Evolutionary conservation across 1,140 invertebrate species (phyloP).

Genomic region (Drosophila neocordata): DNA sequence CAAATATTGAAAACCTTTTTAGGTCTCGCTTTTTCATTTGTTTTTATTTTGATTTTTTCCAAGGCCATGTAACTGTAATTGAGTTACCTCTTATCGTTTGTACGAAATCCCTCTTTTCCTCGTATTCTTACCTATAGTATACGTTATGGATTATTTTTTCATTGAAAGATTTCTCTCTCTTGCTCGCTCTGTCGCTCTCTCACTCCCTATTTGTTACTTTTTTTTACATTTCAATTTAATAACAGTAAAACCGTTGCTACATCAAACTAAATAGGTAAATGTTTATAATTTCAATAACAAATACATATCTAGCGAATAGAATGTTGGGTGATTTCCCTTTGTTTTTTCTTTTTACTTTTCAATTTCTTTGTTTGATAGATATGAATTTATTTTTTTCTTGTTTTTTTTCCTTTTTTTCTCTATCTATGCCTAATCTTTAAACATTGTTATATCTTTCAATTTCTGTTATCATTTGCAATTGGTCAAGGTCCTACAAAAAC

Average conservation of each 20-base stretch:
- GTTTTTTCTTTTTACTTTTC: conserved; percentile 7
- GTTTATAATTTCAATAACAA: no score
- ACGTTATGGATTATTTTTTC: background rate
- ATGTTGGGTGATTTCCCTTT: no score
- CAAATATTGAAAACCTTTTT: conserved; percentile 4
- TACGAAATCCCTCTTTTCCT: conserved; percentile 1
- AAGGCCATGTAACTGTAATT: conserved; percentile 16
- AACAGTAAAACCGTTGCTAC: no score
- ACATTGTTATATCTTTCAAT: background rate
- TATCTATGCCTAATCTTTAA: background rate
- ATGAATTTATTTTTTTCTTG: background rate
- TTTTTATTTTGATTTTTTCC: conserved; percentile 2
- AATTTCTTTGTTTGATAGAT: background rate
- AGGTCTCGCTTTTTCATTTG: background rate
- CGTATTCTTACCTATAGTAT: background rate
- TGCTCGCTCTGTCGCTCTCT: background rate
- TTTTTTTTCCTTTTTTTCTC: background rate
- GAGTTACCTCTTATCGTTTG: conserved; percentile 11
- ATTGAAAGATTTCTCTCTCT: background rate
- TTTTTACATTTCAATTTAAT: background rate
- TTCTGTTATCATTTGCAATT: conserved; percentile 36
- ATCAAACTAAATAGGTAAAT: no score
- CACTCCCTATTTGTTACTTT: background rate
- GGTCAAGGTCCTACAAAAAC: conserved; percentile 31
- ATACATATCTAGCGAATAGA: no score